Evolutionary conservation across 2,888 invertebrate species (phyloP).

Genomic region (Eupeodes luniger): DNA sequence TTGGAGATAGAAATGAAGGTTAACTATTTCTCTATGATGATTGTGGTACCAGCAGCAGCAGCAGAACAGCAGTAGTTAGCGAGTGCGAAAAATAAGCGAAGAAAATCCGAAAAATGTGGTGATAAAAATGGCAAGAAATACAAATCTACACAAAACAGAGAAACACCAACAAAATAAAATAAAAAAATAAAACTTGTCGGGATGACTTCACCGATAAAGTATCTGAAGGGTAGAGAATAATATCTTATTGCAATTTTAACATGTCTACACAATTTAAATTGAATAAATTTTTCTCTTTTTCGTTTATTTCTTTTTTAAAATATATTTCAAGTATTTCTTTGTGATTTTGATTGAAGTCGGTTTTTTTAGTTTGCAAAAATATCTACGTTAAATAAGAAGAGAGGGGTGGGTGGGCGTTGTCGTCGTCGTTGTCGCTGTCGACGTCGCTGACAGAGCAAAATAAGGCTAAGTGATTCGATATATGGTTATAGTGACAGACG

Average conservation of each 20-base stretch:
- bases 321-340: slow-evolving; percentile 17
- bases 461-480: slow-evolving; percentile 35
- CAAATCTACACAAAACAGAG: background rate
- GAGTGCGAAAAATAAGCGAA: slow-evolving; percentile 38
- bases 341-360: slow-evolving; percentile 16
- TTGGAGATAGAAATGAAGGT: slow-evolving; percentile 58
- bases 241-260: slow-evolving; percentile 61
- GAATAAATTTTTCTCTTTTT: slow-evolving; percentile 18
- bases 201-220: slow-evolving; percentile 71
- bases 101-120: slow-evolving; percentile 34
- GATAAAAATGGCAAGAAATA: slow-evolving; percentile 31
- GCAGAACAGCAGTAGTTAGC: slow-evolving; percentile 21
- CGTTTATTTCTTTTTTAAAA: background rate
- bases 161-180: background rate
- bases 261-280: slow-evolving; percentile 55
- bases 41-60: slow-evolving; percentile 27
- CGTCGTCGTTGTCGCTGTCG: background rate
- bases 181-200: slow-evolving; percentile 35
- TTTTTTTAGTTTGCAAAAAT: background rate
- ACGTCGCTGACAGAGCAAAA: background rate
- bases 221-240: slow-evolving; percentile 31
- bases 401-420: slow-evolving; percentile 31
- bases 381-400: background rate
- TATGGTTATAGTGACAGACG: slow-evolving; percentile 63
- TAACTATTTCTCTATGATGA: slow-evolving; percentile 62